Evolutionary conservation across 2,888 invertebrate genomes (phyloP).

Genomic region (Hermaeophaga mercurialis): DNA sequence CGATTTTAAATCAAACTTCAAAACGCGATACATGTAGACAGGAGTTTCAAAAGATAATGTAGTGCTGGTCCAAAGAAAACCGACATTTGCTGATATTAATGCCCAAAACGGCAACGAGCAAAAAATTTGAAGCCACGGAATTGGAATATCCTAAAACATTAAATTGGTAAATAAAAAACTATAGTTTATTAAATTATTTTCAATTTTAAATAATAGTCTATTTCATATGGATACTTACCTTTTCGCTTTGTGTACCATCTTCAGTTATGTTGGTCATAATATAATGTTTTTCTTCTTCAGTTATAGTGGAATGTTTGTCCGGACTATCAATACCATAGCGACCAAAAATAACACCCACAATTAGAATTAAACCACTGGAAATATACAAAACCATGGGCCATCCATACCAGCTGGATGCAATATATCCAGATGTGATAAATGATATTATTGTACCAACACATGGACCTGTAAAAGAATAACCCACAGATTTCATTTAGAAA

Average conservation of each 20-base stretch:
- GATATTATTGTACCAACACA: slow-evolving; percentile 80
- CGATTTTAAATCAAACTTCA: slow-evolving; percentile 72
- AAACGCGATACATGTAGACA: slow-evolving; percentile 75
- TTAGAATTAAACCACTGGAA: slow-evolving; percentile 68
- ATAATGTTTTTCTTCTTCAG: slow-evolving; percentile 66
- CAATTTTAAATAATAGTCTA: too few relatives aligned
- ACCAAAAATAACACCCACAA: slow-evolving; percentile 63
- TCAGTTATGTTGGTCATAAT: slow-evolving; percentile 60
- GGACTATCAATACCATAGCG: slow-evolving; percentile 72
- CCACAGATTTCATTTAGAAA: too few relatives aligned
- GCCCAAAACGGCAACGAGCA: slow-evolving; percentile 79
- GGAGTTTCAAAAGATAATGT: slow-evolving; percentile 83
- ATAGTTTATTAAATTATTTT: too few relatives aligned
- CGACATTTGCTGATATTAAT: slow-evolving; percentile 70
- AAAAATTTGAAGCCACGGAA: slow-evolving; percentile 76
- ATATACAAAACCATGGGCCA: slow-evolving; percentile 81
- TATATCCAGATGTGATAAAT: slow-evolving; percentile 71
- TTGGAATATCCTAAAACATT: slow-evolving; percentile 52
- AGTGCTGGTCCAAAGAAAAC: slow-evolving; percentile 83
- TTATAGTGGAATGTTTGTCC: slow-evolving; percentile 64
- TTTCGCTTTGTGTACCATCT: slow-evolving; percentile 16
- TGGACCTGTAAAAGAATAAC: slow-evolving; percentile 64
- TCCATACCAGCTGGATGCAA: slow-evolving; percentile 70
- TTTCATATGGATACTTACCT: too few relatives aligned
- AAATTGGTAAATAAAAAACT: not conserved